Conservation (phyloP, 2,888 invertebrate genomes). For the Lithophane semibrunnea region DNA sequence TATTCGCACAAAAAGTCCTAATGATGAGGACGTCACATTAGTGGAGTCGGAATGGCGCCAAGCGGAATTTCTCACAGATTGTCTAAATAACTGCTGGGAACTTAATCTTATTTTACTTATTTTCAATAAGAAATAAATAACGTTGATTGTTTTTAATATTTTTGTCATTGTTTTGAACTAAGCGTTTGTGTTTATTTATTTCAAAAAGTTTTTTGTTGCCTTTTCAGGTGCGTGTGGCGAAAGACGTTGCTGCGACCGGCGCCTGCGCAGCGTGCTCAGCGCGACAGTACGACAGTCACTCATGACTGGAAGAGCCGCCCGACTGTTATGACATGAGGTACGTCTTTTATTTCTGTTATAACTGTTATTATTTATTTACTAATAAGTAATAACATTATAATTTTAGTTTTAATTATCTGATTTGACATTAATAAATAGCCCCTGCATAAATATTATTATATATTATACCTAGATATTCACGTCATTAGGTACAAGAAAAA, state of each 20-base stretch:
- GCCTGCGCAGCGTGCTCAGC: conserved; percentile 17
- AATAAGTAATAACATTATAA: not conserved
- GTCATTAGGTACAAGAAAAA: not conserved
- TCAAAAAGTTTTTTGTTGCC: conserved; percentile 67
- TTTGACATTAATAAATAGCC: not conserved
- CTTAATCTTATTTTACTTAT: conserved; percentile 67
- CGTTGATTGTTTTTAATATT: conserved; percentile 69
- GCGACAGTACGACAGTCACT: conserved; percentile 4
- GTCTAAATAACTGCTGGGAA: conserved; percentile 75
- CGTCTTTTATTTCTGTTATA: conserved; percentile 2
- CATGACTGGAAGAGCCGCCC: conserved; percentile 7
- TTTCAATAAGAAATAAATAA: conserved; percentile 74
- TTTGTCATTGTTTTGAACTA: conserved; percentile 62
- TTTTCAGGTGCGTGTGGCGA: conserved; percentile 70
- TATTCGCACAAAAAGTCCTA: conserved; percentile 71
- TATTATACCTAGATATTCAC: not conserved
- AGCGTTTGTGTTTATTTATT: conserved; percentile 58
- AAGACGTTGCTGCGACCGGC: conserved; percentile 23
- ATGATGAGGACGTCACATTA: conserved; percentile 61
- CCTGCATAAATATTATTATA: not conserved
- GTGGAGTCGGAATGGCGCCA: conserved; percentile 73
- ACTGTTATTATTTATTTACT: conserved; percentile 12
- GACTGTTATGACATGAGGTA: conserved; percentile 32
- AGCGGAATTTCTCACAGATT: conserved; percentile 80
- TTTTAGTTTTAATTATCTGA: not conserved